Evolutionary conservation across 2,888 invertebrate species (phyloP).

Genomic region (Pseudoips prasinana): DNA sequence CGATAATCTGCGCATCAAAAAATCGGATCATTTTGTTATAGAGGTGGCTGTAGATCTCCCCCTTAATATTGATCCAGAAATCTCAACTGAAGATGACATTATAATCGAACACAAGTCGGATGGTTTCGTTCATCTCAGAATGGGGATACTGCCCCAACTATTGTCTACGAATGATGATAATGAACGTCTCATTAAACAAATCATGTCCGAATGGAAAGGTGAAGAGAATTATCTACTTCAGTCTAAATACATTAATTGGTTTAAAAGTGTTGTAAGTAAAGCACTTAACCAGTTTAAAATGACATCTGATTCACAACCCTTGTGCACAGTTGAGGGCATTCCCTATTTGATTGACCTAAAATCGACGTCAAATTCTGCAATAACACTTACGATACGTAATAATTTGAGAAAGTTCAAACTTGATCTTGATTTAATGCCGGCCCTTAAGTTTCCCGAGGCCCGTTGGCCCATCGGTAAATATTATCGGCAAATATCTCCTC

Average conservation of each 20-base stretch:
- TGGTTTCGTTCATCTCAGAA: constrained; percentile 68
- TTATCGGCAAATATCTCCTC: constrained; percentile 39
- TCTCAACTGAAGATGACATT: constrained; percentile 51
- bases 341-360: constrained; percentile 47
- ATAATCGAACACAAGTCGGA: constrained; percentile 55
- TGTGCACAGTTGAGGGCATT: constrained; percentile 51
- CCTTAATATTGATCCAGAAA: constrained; percentile 33
- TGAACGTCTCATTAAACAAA: constrained; percentile 53
- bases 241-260: constrained; percentile 76
- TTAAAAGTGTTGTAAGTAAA: constrained; percentile 71
- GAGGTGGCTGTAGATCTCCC: constrained; percentile 81
- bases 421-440: constrained; percentile 79
- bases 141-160: constrained; percentile 54
- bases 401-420: constrained; percentile 45
- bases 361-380: constrained; percentile 76
- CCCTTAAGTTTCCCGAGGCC: constrained; percentile 64
- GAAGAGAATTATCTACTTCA: constrained; percentile 61
- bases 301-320: constrained; percentile 1
- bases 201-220: constrained; percentile 63
- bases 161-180: constrained; percentile 43
- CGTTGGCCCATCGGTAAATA: constrained; percentile 59
- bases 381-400: constrained; percentile 69
- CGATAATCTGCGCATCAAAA: constrained; percentile 79
- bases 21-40: constrained; percentile 83
- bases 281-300: constrained; percentile 47